A percentile compares a stretch with the other conserved stretches of the same genome.
Evolutionary conservation across 92 coral and sea anemone genomes (phyloP).

Genomic region (Muricea muricata): DNA sequence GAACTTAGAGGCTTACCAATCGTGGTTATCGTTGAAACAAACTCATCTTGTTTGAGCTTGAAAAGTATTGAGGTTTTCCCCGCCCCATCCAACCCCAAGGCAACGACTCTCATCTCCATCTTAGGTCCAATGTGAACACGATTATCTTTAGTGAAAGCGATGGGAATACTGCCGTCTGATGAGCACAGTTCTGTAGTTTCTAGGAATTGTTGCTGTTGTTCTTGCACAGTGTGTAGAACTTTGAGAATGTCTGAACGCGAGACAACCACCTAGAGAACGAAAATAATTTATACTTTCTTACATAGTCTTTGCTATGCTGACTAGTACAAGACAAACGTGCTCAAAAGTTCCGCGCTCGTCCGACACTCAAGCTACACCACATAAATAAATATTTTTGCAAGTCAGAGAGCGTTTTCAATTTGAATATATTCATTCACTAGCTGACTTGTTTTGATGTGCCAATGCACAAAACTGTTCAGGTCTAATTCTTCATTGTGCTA

Average conservation of each 20-base stretch:
- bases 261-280: constrained; percentile 76
- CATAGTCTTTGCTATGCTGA: no score
- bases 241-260: constrained; percentile 89
- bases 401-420: no score
- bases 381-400: no score
- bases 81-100: constrained; percentile 97
- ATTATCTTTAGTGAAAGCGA: constrained; percentile 98
- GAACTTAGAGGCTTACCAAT: constrained; percentile 95
- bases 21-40: constrained; percentile 93
- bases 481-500: no score
- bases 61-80: constrained; percentile 98
- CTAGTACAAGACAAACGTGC: no score
- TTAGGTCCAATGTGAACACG: constrained; percentile 98
- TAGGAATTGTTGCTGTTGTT: constrained; percentile 96
- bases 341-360: no score
- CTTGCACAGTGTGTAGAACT: constrained; percentile 92
- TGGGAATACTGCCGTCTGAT: constrained; percentile 93
- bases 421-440: no score
- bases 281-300: neutral
- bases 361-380: no score
- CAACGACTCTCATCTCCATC: constrained; percentile 99
- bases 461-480: no score
- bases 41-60: constrained; percentile 97
- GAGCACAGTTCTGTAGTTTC: constrained; percentile 87
- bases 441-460: no score